Percentiles rank a stretch among this genome's conserved stretches.
Evolutionary conservation across 1,140 invertebrate genomes (phyloP).

Genomic region (Leucophenga varia): DNA sequence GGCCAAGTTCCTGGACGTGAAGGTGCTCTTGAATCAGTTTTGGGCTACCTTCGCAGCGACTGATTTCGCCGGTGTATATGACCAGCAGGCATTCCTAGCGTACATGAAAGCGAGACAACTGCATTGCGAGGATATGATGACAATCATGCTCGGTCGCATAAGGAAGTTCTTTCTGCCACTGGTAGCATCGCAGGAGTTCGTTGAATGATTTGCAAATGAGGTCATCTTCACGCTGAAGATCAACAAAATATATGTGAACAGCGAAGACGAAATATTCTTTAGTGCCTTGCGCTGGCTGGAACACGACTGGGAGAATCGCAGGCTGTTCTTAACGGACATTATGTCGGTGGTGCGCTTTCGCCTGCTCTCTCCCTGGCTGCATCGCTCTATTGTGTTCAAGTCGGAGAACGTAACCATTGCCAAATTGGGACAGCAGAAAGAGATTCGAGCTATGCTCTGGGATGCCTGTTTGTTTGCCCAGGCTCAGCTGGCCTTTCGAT

Average conservation of each 20-base stretch:
- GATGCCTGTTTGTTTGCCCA: background rate
- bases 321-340: background rate
- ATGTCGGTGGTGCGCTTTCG: constrained; percentile 13
- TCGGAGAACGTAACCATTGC: constrained; percentile 6
- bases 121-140: constrained; percentile 13
- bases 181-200: constrained; percentile 15
- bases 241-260: constrained; percentile 20
- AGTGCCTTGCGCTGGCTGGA: constrained; percentile 17
- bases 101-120: background rate
- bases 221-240: constrained; percentile 1
- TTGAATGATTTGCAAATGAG: constrained; percentile 7
- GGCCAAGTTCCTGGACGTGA: constrained; percentile 12
- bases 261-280: constrained; percentile 32
- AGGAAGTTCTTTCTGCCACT: constrained; percentile 15
- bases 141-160: constrained; percentile 6
- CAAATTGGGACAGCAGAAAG: background rate
- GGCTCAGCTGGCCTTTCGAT: too few relatives aligned
- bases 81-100: constrained; percentile 11
- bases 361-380: constrained; percentile 16
- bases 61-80: background rate
- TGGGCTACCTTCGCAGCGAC: constrained; percentile 3
- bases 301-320: constrained; percentile 10
- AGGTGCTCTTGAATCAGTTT: constrained; percentile 6
- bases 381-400: background rate
- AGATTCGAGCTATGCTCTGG: constrained; percentile 1